phyloP scores from a whole-genome alignment of 2,797 vertebrate species.

The Dallia pectoralis region DNA sequence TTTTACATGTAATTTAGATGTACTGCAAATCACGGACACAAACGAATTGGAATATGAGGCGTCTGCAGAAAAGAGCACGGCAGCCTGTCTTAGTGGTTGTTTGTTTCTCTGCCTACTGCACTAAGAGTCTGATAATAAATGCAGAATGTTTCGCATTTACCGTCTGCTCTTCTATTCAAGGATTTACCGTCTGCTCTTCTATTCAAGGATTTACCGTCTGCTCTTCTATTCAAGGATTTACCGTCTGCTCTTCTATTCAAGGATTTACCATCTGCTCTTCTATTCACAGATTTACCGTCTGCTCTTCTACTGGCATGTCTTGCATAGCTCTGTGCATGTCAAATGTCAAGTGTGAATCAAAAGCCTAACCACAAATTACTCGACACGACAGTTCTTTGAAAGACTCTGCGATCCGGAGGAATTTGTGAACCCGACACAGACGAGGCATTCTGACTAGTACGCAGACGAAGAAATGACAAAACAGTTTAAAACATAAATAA shows the following conservation, averaged over 20 bases:
- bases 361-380: constrained; percentile 39
- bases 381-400: constrained; percentile 38
- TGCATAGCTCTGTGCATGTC: constrained; percentile 9
- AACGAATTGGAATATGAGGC: not conserved
- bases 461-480: constrained; percentile 17
- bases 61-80: not conserved
- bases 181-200: not conserved
- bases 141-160: constrained; percentile 13
- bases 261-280: constrained; percentile 12
- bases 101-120: not conserved
- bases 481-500: constrained; percentile 11
- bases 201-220: not conserved
- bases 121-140: not conserved
- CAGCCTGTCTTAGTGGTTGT: not conserved
- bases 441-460: constrained; percentile 20
- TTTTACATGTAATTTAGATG: not conserved
- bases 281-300: not conserved
- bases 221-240: constrained; percentile 1
- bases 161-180: constrained; percentile 7
- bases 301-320: not conserved
- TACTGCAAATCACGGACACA: not conserved
- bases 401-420: constrained; percentile 32
- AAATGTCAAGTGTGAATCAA: constrained; percentile 29
- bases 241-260: too few species aligned
- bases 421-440: constrained; percentile 8